These are phyloP conservation scores for Polydrusus tereticollis DNA, from an alignment of 2,888 invertebrate genomes.

Conservation along the genomic window DNA sequence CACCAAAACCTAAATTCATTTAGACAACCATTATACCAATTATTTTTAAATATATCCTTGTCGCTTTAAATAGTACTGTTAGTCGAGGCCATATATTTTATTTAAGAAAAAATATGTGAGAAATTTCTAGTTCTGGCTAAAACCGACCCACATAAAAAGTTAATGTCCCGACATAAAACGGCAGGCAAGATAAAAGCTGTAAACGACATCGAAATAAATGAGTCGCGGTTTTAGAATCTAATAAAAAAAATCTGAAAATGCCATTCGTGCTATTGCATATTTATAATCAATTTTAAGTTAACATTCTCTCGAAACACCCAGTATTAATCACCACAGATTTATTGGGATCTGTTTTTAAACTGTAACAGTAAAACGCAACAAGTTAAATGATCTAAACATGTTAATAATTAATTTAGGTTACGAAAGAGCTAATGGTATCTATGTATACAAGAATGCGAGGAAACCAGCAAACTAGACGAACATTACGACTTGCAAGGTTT, in stretches of 20 bases:
- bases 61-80: background rate
- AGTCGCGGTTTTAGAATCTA: constrained; percentile 1
- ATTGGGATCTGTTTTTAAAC: constrained; percentile 28
- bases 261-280: constrained; percentile 18
- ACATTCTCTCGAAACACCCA: constrained; percentile 17
- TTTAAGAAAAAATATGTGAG: constrained; percentile 2
- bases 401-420: constrained; percentile 21
- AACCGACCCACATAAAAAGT: background rate
- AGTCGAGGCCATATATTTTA: background rate
- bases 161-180: background rate
- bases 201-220: constrained; percentile 31
- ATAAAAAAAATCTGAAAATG: constrained; percentile 15
- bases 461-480: background rate
- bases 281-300: constrained; percentile 21
- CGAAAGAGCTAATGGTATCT: constrained; percentile 21
- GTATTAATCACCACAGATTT: constrained; percentile 28
- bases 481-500: background rate
- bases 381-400: constrained; percentile 33
- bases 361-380: constrained; percentile 30
- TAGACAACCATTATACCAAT: no score
- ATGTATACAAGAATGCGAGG: constrained; percentile 16
- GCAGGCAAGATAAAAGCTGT: background rate
- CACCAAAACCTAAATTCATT: background rate
- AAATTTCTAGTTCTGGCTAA: background rate
- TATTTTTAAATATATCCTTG: background rate